Conservation (phyloP, 2,888 invertebrate species). For the Amiota communis region DNA sequence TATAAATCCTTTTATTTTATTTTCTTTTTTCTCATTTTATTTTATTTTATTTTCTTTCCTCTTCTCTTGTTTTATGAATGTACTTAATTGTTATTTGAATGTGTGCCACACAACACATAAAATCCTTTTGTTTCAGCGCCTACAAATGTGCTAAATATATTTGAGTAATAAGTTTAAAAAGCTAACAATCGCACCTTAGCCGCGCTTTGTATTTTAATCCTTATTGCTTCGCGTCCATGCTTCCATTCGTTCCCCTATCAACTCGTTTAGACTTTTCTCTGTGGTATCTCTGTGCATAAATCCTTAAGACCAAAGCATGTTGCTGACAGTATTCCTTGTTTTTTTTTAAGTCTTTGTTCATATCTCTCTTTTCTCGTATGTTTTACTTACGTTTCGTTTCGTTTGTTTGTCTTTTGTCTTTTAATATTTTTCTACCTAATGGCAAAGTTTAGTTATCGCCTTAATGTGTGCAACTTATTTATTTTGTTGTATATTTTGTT, state of each 20-base stretch:
- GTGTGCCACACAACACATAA: background rate
- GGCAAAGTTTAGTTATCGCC: no score
- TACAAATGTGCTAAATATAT: slow-evolving; percentile 33
- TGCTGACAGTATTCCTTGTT: slow-evolving; percentile 25
- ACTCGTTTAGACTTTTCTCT: background rate
- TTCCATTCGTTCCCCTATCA: background rate
- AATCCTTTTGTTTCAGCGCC: background rate
- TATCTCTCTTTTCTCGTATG: no score
- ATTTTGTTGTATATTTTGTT: no score
- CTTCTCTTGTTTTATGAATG: background rate
- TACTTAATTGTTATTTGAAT: background rate
- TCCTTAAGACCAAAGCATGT: slow-evolving; percentile 48
- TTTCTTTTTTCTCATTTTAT: background rate
- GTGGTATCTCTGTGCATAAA: slow-evolving; percentile 55
- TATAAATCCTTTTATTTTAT: no score
- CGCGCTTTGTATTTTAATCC: slow-evolving; percentile 7
- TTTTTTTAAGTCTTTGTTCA: background rate
- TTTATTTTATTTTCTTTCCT: background rate
- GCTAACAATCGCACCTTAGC: slow-evolving; percentile 13
- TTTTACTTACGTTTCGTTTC: background rate
- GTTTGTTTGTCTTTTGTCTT: background rate
- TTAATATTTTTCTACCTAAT: background rate
- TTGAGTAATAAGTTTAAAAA: slow-evolving; percentile 2
- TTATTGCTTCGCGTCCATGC: background rate
- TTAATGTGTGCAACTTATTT: no score